Evolutionary conservation across 1,140 invertebrate species (phyloP), one percentile per base, ranked within the genome.

Genomic region (Cardiocondyla obscurior): DNA sequence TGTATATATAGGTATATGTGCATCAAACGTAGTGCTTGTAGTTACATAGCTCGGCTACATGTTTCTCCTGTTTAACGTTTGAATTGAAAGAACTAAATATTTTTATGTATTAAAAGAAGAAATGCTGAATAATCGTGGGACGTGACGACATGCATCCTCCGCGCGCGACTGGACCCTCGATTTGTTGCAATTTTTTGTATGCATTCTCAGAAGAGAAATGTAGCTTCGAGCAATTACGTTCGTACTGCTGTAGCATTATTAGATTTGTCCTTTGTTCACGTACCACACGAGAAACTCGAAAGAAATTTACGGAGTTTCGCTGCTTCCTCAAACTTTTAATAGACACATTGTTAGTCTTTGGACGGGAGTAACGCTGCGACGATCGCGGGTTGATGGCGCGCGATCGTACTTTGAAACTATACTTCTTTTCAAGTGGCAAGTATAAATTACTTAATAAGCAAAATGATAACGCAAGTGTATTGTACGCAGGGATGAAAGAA

Each of bases 401-500:
- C 16, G 10, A 2, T 39, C 33, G 3, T 42, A 28, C 42, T 16
- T 28, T 12, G 0, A 58, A 57, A 33, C 10, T 6, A 36, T 3
- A 25, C 22, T 28, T 14, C 12, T 57, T 55, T 42, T 28, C 10
- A n/a, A n/a, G 1, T 55, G 1, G 33, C 51, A 58, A 58, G 39
- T n/a, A n/a, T n/a, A n/a, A n/a, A n/a, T n/a, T n/a, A n/a, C n/a
- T n/a, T n/a, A n/a, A n/a, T n/a, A n/a, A n/a, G n/a, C n/a, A n/a
- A n/a, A 39, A 53, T 53, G 14, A 53, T 39, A 10, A 5, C 16
- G 8, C 7, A 69, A 42, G 22, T 42, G 5, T 7, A 16, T 55
- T 22, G 12, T 81, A 49, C 83, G 16, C 83, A 92, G 90, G 84
- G 25, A 62, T 89, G 62, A 90, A 53, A 81, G 5, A n/a, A 89